These are phyloP conservation scores for Rotaria magnacalcarata DNA, from an alignment of 2,888 invertebrate genomes.

Conservation along the genomic window DNA sequence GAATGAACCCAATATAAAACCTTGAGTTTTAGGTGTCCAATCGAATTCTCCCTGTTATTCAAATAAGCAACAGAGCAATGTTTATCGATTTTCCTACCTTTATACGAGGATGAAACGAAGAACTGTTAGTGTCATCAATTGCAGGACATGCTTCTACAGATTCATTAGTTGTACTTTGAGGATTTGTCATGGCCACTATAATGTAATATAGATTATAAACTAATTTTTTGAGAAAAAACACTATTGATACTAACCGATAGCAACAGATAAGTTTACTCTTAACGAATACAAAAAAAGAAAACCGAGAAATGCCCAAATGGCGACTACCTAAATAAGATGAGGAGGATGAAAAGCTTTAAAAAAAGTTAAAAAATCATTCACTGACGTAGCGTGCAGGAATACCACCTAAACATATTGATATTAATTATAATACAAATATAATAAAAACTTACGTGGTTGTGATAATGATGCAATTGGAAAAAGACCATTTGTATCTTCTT, in stretches of 20 bases:
- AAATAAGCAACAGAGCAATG: not conserved
- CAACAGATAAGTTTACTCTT: slow-evolving; percentile 14
- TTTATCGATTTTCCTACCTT: not conserved
- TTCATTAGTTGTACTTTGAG: not conserved
- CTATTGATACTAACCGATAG: not conserved
- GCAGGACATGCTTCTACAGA: not conserved
- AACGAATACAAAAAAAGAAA: slow-evolving; percentile 20
- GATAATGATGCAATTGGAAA: not conserved
- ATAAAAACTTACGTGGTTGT: not conserved
- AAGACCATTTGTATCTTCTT: not conserved
- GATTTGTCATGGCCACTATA: not conserved
- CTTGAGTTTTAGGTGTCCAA: slow-evolving; percentile 44
- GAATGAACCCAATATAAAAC: slow-evolving; percentile 41
- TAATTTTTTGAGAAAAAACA: not conserved
- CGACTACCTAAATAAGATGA: not conserved
- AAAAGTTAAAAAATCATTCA: not conserved
- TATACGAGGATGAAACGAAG: not conserved
- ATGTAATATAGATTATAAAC: not conserved
- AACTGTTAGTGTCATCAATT: not conserved
- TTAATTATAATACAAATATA: not conserved
- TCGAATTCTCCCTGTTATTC: slow-evolving; percentile 15
- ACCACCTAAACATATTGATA: not conserved
- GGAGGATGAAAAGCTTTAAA: no score
- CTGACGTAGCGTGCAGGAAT: not conserved
- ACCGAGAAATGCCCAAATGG: slow-evolving; percentile 16